Conservation (phyloP, 37 sponge, comb jelly and placozoan genomes). For the Spongilla lacustris region DNA sequence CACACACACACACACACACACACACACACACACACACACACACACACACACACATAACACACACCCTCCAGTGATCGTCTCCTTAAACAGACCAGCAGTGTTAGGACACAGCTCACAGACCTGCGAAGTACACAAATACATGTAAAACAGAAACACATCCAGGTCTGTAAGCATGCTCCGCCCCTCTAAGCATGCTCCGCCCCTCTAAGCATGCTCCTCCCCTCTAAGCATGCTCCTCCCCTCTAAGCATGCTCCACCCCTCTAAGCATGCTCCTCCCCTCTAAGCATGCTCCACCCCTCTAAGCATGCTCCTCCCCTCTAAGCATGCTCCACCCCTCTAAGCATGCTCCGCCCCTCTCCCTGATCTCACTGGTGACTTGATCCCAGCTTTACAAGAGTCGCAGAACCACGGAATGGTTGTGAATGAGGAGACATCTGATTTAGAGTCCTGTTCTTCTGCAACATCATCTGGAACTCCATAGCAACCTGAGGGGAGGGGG, state of each 20-base stretch:
- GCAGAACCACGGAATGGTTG: constrained; percentile 90
- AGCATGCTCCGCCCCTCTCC: neutral
- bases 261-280: neutral
- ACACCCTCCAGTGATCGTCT: constrained; percentile 75
- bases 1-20: constrained; percentile 35
- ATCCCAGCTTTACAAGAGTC: constrained; percentile 82
- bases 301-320: neutral
- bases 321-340: neutral
- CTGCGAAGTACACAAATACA: constrained; percentile 26
- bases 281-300: neutral
- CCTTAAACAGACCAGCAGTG: constrained; percentile 74
- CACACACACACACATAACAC: neutral
- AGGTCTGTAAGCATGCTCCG: neutral
- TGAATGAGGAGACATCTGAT: constrained; percentile 62
- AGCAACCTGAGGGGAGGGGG: constrained; percentile 68
- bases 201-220: neutral
- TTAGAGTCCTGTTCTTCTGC: constrained; percentile 42
- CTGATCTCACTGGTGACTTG: neutral
- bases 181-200: neutral
- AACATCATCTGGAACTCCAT: constrained; percentile 81
- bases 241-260: neutral
- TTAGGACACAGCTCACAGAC: constrained; percentile 82
- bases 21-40: neutral
- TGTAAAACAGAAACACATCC: neutral
- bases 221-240: neutral